Conservation (phyloP, 2,113 vertebrate genomes). For the Trematocara stigmaticum region DNA sequence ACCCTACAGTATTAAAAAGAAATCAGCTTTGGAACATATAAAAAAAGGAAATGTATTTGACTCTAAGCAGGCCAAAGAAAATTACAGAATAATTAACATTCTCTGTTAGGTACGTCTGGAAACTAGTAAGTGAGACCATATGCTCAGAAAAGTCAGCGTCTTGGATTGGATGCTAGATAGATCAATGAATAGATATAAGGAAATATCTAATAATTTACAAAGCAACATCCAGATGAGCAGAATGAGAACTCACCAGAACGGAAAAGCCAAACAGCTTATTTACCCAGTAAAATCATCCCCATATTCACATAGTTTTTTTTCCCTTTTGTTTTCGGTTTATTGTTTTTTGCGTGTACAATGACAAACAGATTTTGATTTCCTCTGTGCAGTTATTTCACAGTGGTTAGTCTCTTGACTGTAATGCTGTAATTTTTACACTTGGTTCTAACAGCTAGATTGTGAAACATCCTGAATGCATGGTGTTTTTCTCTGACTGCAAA, state of each 20-base stretch:
- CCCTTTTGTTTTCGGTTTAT: background rate
- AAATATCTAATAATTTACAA: background rate
- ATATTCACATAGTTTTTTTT: background rate
- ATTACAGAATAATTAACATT: background rate
- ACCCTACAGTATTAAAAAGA: background rate
- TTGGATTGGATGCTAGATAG: background rate
- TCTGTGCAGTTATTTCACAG: background rate
- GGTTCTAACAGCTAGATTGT: background rate
- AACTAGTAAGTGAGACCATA: background rate
- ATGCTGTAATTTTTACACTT: background rate
- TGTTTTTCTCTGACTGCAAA: background rate
- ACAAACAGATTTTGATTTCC: background rate
- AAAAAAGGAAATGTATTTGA: background rate
- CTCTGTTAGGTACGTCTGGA: background rate
- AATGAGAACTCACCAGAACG: background rate
- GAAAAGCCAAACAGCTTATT: background rate
- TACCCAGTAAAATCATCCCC: background rate
- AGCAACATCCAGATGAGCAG: background rate
- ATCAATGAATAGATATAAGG: background rate
- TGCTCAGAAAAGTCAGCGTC: background rate
- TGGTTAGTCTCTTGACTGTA: background rate
- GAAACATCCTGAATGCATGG: background rate
- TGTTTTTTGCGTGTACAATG: background rate
- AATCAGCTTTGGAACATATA: background rate
- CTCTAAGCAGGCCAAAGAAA: background rate